Conservation (phyloP, 2,797 vertebrate genomes). For the Thamnophis elegans region DNA sequence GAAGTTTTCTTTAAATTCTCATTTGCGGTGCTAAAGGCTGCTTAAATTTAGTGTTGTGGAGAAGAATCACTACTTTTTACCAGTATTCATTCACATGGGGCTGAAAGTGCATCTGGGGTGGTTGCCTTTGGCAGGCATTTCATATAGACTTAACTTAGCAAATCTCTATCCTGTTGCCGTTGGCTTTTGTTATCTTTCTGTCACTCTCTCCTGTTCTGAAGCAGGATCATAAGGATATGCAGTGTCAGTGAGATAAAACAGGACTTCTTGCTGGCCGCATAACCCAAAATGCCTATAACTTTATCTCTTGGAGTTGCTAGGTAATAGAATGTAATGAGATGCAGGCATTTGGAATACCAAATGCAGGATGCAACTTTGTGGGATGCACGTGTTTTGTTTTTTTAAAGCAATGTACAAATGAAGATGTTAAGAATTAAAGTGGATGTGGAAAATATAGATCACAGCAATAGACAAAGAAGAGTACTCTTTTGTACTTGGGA, state of each 20-base stretch:
- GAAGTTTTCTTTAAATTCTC: constrained; percentile 32
- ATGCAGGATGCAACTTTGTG: constrained; percentile 1
- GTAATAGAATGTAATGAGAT: constrained; percentile 1
- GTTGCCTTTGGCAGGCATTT: constrained; percentile 14
- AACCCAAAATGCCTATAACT: background rate
- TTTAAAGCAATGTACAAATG: background rate
- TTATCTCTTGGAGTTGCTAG: constrained; percentile 19
- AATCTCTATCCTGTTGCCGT: constrained; percentile 19
- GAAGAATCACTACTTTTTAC: constrained; percentile 16
- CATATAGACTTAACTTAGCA: constrained; percentile 43
- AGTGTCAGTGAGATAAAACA: constrained; percentile 22
- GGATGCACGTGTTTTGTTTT: background rate
- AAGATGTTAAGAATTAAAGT: constrained; percentile 18
- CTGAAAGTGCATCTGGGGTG: constrained; percentile 10
- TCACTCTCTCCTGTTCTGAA: constrained; percentile 37
- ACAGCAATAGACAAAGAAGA: constrained; percentile 3
- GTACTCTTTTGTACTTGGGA: background rate
- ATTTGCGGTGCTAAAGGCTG: constrained; percentile 19
- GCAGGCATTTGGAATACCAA: background rate
- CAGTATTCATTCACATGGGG: background rate
- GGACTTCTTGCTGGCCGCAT: constrained; percentile 29
- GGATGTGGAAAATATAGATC: constrained; percentile 14
- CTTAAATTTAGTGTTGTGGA: background rate
- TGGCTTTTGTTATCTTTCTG: constrained; percentile 9
- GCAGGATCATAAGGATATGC: constrained; percentile 24